phyloP scores from a whole-genome alignment of 2,888 invertebrate genomes.

The Prionchulus punctatus region DNA sequence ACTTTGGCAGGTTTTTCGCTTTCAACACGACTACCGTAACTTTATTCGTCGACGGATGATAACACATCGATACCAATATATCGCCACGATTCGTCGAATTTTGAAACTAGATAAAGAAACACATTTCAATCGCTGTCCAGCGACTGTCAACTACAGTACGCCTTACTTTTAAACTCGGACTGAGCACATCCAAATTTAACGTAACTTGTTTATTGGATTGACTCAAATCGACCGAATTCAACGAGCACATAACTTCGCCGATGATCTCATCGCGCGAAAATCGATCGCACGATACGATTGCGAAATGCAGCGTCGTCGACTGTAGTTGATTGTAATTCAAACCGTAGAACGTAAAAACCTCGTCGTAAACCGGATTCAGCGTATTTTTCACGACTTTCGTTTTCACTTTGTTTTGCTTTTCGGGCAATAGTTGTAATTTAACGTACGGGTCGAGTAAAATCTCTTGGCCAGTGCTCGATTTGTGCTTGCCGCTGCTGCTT shows the following conservation, averaged over 20 bases:
- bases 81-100: background rate
- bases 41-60: background rate
- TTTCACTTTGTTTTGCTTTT: background rate
- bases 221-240: conserved; percentile 3
- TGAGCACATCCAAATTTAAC: background rate
- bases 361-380: background rate
- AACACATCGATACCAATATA: background rate
- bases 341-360: background rate
- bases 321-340: background rate
- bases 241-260: background rate
- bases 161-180: background rate
- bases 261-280: background rate
- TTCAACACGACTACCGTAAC: background rate
- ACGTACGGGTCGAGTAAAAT: background rate
- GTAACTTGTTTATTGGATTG: background rate
- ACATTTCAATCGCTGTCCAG: background rate
- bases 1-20: background rate
- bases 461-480: background rate
- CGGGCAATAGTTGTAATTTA: background rate
- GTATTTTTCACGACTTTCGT: background rate
- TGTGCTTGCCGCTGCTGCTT: no score
- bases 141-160: background rate
- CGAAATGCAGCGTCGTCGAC: background rate
- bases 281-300: background rate
- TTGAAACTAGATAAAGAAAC: background rate